Conservation (phyloP, 2,888 invertebrate genomes). For the Rugalucina vietnamica region DNA sequence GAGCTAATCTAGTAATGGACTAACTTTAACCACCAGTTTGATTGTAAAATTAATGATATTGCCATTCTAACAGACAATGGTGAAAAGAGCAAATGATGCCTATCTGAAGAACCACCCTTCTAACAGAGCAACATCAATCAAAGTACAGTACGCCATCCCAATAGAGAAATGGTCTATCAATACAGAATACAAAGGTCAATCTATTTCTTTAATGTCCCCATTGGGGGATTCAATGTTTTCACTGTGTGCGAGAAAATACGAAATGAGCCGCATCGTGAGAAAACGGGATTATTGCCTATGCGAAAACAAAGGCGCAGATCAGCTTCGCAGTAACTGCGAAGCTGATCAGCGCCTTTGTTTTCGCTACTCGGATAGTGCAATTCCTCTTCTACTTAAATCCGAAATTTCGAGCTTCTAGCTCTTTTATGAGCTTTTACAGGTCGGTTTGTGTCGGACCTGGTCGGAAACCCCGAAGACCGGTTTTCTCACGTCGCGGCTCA, state of each 20-base stretch:
- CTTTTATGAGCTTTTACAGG: too few relatives aligned
- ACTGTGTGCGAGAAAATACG: constrained; percentile 7
- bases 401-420: too few relatives aligned
- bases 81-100: background rate
- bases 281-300: too few relatives aligned
- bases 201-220: background rate
- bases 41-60: constrained; percentile 9
- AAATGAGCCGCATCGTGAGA: background rate
- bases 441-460: too few relatives aligned
- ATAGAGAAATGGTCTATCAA: background rate
- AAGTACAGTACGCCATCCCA: background rate
- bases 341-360: too few relatives aligned
- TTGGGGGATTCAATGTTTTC: constrained; percentile 1
- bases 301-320: too few relatives aligned
- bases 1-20: background rate
- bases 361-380: too few relatives aligned
- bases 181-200: background rate
- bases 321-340: too few relatives aligned
- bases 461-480: too few relatives aligned
- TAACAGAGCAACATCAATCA: background rate
- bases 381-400: too few relatives aligned
- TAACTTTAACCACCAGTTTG: background rate
- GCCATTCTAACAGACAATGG: background rate
- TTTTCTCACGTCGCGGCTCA: too few relatives aligned
- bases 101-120: background rate